These are phyloP conservation scores for Noctua janthe DNA, from an alignment of 2,888 invertebrate species.

Conservation along the genomic window DNA sequence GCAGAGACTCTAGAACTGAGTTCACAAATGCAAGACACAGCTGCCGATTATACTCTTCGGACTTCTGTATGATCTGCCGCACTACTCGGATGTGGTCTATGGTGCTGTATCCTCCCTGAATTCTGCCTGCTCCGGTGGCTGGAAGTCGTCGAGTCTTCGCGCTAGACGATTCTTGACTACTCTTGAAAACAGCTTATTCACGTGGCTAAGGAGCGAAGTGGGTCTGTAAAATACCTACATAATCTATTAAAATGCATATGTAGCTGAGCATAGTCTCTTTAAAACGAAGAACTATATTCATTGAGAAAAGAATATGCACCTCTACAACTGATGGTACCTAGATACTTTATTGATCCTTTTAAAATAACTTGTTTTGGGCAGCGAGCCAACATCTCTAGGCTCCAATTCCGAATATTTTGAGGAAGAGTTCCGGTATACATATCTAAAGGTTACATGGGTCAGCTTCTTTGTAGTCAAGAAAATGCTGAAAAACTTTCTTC, in stretches of 20 bases:
- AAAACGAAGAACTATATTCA: background rate
- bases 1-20: no score
- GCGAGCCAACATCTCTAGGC: constrained; percentile 40
- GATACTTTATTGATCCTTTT: constrained; percentile 47
- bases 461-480: background rate
- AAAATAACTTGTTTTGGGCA: constrained; percentile 46
- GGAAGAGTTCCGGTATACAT: background rate
- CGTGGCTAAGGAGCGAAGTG: no score
- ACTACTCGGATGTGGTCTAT: no score
- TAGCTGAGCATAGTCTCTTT: background rate
- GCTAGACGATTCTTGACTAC: no score
- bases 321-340: constrained; percentile 6
- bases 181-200: no score
- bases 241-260: background rate
- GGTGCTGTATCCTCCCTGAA: no score
- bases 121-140: no score
- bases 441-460: constrained; percentile 12
- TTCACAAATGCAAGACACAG: no score
- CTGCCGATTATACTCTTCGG: no score
- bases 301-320: background rate
- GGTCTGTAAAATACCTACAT: no score
- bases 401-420: constrained; percentile 32
- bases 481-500: background rate
- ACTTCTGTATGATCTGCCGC: no score
- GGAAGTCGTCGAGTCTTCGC: no score